Evolutionary conservation across 2,888 invertebrate species (phyloP), one percentile per base, ranked within the genome.

Genomic region (Poecilobothrus nobilitatus): DNA sequence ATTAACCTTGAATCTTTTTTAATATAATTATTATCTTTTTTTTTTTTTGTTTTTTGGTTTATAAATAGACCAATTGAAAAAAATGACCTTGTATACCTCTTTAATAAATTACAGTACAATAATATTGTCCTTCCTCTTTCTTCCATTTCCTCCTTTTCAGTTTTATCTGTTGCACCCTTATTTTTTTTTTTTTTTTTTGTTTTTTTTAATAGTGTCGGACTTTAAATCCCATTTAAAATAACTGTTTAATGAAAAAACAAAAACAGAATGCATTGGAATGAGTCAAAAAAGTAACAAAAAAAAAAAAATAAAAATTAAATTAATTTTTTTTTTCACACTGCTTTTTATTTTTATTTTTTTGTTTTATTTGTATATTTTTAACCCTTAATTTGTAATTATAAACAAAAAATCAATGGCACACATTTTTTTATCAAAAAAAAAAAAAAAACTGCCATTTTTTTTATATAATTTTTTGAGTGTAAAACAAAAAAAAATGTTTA

Each of bases 371-470:
- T 27, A 27, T 27, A 5, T 27, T 27, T 27, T 27, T 27, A 27
- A 53, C 18, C n/a, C 53, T 53, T 53, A 53, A 53, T 53, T 37
- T 53, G 53, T 53, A 53, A 53, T 53, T 53, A 53, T 53, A 53
- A 53, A 53, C 18, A 53, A 53, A 53, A 53, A 18, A 53, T 53
- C 53, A 53, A 53, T 53, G 53, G 53, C 53, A 53, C n/a, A 53
- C n/a, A 53, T 53, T 53, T 53, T 53, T 18, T 15, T 2, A 27
- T 27, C 4, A 53, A 53, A 53, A 53, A 53, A 18, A 53, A 53
- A 53, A 27, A 9, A n/a, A 18, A 53, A 53, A 6, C 7, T 3
- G 18, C 53, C 53, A n/a, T 18, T 53, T 53, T 53, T 53, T 18
- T 18, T 18, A 53, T 18, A 53, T 53, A 53, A n/a, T n/a, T n/a